Conservation (phyloP, 2,113 vertebrate species). For the Hemicordylus capensis region DNA sequence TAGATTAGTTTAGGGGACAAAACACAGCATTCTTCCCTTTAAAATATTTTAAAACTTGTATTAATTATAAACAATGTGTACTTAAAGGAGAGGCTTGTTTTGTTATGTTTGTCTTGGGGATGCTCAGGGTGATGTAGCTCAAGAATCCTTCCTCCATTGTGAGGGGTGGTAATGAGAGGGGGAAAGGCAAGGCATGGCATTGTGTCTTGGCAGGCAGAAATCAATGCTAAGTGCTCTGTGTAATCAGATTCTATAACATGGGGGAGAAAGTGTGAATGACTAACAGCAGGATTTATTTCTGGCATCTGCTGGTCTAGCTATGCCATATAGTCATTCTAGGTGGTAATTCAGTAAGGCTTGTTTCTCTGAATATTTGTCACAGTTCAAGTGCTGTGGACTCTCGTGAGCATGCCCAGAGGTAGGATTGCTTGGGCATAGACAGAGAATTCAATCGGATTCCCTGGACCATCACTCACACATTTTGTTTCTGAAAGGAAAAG, state of each 20-base stretch:
- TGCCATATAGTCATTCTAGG: conserved; percentile 27
- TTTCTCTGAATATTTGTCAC: conserved; percentile 4
- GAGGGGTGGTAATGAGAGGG: conserved; percentile 40
- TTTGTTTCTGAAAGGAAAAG: not conserved
- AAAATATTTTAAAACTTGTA: not conserved
- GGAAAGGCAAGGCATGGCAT: conserved; percentile 33
- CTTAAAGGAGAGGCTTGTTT: not conserved
- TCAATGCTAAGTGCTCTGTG: conserved; percentile 46
- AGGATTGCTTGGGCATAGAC: not conserved
- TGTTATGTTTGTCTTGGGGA: not conserved
- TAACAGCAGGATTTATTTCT: conserved; percentile 41
- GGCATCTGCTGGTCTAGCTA: conserved; percentile 26
- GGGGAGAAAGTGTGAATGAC: conserved; percentile 39
- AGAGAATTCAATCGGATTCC: not conserved
- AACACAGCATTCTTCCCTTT: not conserved
- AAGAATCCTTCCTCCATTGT: conserved; percentile 19
- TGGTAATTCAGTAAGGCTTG: not conserved
- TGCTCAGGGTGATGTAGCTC: not conserved
- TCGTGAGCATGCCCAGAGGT: not conserved
- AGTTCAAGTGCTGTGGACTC: not conserved
- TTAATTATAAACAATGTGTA: not conserved
- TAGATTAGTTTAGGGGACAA: not conserved
- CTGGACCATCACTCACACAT: not conserved
- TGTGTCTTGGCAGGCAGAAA: conserved; percentile 55
- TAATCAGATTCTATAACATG: conserved; percentile 59